These are phyloP conservation scores for Oncorhynchus nerka DNA, from an alignment of 2,113 vertebrate genomes.

Conservation along the genomic window DNA sequence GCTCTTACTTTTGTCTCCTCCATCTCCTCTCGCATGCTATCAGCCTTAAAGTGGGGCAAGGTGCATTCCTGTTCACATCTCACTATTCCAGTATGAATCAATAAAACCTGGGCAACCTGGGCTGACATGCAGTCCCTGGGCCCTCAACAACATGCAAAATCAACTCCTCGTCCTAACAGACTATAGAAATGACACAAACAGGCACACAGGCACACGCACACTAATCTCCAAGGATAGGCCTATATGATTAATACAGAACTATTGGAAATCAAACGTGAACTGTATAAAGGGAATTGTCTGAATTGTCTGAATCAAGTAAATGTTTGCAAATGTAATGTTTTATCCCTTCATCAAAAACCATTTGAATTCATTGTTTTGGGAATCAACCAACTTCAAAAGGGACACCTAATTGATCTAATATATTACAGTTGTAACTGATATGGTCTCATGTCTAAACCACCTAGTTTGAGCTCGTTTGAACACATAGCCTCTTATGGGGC, in stretches of 20 bases:
- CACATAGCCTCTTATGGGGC: background rate
- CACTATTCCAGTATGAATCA: constrained; percentile 13
- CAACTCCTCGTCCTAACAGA: background rate
- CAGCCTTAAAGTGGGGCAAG: constrained; percentile 29
- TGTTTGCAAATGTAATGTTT: no score
- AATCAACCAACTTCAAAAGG: no score
- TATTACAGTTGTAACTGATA: constrained; percentile 37
- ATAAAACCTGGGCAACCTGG: constrained; percentile 12
- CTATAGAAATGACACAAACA: no score
- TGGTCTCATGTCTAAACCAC: constrained; percentile 33
- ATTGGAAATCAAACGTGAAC: no score
- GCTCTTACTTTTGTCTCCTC: constrained; percentile 54
- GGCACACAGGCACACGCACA: no score
- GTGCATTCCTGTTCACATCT: constrained; percentile 39
- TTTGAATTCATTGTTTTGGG: no score
- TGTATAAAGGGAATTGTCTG: no score
- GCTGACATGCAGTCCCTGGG: background rate
- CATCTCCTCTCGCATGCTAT: constrained; percentile 41
- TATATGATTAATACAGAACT: no score
- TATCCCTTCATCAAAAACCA: no score
- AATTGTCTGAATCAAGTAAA: no score
- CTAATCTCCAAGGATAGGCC: no score
- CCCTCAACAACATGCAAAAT: background rate
- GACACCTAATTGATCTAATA: constrained; percentile 17
- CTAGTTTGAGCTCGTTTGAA: no score